phyloP scores from a whole-genome alignment of 2,797 vertebrate species.

The Ctenochaetus hawaiiensis region DNA sequence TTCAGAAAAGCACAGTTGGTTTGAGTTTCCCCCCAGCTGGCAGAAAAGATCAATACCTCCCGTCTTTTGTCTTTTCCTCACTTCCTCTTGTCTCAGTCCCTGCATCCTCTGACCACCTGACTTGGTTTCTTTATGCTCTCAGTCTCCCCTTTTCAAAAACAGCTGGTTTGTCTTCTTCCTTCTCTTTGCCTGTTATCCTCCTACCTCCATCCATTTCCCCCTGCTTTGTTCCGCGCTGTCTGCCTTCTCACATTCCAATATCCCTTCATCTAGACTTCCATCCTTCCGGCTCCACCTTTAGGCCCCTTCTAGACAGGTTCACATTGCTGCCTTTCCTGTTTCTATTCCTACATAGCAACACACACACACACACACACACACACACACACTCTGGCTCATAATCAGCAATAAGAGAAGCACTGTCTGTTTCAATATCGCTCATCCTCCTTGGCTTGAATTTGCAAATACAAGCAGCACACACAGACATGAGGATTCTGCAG shows the following conservation, averaged over 20 bases:
- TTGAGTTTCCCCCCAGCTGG: constrained; percentile 52
- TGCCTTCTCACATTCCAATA: neutral
- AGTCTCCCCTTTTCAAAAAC: constrained; percentile 11
- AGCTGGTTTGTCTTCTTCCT: neutral
- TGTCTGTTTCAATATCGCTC: constrained; percentile 14
- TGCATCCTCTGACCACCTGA: constrained; percentile 45
- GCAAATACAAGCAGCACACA: constrained; percentile 12
- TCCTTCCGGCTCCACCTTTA: neutral
- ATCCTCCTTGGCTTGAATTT: neutral
- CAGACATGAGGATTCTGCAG: constrained; percentile 16
- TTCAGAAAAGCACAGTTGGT: constrained; percentile 65
- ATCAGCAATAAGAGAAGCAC: constrained; percentile 20
- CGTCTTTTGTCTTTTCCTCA: constrained; percentile 38
- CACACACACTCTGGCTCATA: neutral
- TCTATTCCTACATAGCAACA: constrained; percentile 13
- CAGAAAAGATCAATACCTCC: constrained; percentile 63
- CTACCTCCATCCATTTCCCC: neutral
- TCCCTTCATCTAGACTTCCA: neutral
- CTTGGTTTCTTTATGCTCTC: constrained; percentile 26
- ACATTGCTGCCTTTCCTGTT: neutral
- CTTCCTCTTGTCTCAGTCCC: constrained; percentile 43
- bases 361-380: neutral
- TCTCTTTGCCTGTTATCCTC: neutral
- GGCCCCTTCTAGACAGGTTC: constrained; percentile 19
- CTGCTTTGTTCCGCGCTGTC: neutral